Base-by-base conservation (phyloP, 2,888 invertebrate genomes). In the Chloromyia formosa region DNA sequence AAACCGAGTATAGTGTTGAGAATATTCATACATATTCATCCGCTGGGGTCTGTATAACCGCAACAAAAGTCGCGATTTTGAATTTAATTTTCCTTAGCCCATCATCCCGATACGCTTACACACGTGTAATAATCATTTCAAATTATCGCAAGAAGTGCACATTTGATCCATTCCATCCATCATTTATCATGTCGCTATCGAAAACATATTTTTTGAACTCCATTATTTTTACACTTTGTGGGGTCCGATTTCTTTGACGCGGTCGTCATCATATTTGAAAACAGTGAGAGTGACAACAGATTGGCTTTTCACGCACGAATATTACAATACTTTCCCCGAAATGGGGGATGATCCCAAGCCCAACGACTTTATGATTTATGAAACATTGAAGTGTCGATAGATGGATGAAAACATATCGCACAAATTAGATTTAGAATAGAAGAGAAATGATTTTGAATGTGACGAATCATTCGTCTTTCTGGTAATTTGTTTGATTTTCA, bases 161-260 rank as follows among this genome's bases (percentile, higher is more conserved):
- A 20, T 56, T 16, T 53, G 16, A 12, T 53, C 3, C 16, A 53
- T 10, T 56, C 10, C 20, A 18, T 56, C 10, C 1, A 56, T 20
- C 56, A 56, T 56, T 56, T 18, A 56, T 56, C 56, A 56, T 56
- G 14, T 20, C 16, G 14, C 61, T 27, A 61, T 27, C 61, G 61
- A 61, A 61, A 61, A 61, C 61, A 22, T 27, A 61, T 61, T 61
- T 27, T 35, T 23, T 35, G 27, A 16, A n/a, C 35, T 35, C 14
- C 27, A 61, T 27, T 14, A 16, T 61, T 14, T 61, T 14, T 14
- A 61, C 14, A 61, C 7, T 35, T 14, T 35, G 3, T 35, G 35
- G 22, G 22, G 22, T 58, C 12, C 16, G 1, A 20, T 20, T 58
- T 18, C 22, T 22, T 18, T 18, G 20, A 18, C 20, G 27, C 27